Conservation (phyloP, 2,113 vertebrate species). For the Fukomys damarensis region DNA sequence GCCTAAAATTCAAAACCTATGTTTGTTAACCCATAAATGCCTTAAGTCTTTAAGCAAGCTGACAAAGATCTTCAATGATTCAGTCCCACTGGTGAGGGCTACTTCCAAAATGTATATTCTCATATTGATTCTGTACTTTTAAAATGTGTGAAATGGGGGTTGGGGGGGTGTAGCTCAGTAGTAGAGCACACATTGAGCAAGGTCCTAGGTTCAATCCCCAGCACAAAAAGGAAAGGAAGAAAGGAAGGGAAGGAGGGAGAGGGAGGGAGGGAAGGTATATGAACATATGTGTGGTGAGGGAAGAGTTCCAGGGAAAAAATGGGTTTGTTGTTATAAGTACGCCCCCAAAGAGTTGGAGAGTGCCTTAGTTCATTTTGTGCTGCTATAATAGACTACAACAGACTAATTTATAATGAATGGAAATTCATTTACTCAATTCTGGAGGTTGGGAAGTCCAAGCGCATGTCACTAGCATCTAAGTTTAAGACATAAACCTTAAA, state of each 20-base stretch:
- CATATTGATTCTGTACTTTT: neutral
- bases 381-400: neutral
- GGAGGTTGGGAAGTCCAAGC: neutral
- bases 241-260: too few relatives aligned
- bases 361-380: neutral
- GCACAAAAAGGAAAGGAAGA: too few relatives aligned
- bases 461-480: neutral
- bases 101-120: neutral
- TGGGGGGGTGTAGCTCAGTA: neutral
- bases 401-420: neutral
- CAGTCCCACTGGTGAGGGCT: neutral
- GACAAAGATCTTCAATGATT: neutral
- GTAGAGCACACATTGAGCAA: neutral
- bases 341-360: neutral
- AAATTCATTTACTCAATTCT: neutral
- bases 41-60: neutral
- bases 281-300: neutral
- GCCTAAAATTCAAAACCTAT: neutral
- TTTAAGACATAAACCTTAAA: neutral
- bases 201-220: neutral
- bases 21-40: neutral
- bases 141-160: neutral
- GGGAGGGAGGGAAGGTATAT: neutral
- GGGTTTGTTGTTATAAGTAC: neutral
- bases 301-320: neutral